phyloP scores from a whole-genome alignment of 2,797 vertebrate species.

The Sylvilagus floridanus region DNA sequence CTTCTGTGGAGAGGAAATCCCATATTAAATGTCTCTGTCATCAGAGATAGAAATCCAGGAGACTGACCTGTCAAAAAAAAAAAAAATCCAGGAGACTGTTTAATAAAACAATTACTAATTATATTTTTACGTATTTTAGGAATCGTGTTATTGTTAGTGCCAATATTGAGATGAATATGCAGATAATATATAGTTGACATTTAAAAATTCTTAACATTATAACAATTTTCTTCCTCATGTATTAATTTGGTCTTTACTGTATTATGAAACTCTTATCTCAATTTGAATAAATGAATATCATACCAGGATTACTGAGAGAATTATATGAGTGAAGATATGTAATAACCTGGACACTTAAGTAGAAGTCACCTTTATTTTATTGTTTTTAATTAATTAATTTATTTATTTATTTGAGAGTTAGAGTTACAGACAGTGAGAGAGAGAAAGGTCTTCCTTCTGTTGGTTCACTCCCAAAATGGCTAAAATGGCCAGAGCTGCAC shows the following conservation, averaged over 20 bases:
- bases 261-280: not conserved
- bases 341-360: not conserved
- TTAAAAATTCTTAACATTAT: not conserved
- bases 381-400: no score
- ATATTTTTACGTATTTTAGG: not conserved
- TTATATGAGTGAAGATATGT: not conserved
- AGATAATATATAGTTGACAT: not conserved
- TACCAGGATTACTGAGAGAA: not conserved
- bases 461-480: no score
- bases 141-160: not conserved
- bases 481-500: no score
- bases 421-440: no score
- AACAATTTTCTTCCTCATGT: not conserved
- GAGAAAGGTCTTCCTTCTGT: no score
- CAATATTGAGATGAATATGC: not conserved
- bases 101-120: not conserved
- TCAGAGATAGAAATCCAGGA: not conserved
- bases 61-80: no score
- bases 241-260: not conserved
- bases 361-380: not conserved
- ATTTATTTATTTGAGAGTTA: no score
- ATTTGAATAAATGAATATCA: slow-evolving; percentile 21
- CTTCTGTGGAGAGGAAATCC: not conserved
- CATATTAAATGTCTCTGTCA: not conserved
- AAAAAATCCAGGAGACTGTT: not conserved